Evolutionary conservation across 30 jellyfish, hydroid and myxozoan species (phyloP).

Genomic region (Catostylus mosaicus): DNA sequence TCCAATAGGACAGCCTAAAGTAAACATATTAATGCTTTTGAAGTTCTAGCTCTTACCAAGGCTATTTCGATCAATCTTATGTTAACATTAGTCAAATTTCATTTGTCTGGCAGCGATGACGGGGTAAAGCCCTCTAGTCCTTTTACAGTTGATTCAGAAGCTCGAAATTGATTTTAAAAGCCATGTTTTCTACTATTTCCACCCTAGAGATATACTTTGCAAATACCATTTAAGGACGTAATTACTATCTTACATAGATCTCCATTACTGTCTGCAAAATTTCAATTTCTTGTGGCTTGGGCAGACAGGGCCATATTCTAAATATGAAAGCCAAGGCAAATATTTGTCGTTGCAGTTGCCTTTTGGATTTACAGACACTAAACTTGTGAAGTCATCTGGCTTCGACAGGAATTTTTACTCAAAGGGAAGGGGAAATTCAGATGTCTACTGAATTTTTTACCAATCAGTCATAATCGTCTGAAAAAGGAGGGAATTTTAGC

Average conservation of each 20-base stretch:
- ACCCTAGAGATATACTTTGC: not conserved
- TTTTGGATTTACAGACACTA: constrained; percentile 2
- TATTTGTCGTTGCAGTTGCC: not conserved
- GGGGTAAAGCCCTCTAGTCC: constrained; percentile 1
- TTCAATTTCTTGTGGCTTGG: not conserved
- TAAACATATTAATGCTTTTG: constrained; percentile 3
- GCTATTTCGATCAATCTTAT: not conserved
- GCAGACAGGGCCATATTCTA: not conserved
- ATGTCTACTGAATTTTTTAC: not conserved
- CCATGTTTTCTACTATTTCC: not conserved
- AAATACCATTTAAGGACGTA: not conserved
- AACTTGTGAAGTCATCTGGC: not conserved
- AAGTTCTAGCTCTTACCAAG: constrained; percentile 12
- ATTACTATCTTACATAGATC: not conserved
- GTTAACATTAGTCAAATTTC: constrained; percentile 12
- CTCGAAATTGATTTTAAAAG: not conserved
- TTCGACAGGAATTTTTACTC: not conserved
- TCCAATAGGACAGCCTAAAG: not conserved
- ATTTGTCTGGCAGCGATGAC: constrained; percentile 10
- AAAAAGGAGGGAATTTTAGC: not conserved
- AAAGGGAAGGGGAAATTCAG: not conserved
- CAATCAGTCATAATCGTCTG: not conserved
- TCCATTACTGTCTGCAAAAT: not conserved
- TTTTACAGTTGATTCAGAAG: constrained; percentile 3
- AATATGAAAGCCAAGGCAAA: not conserved